Evolutionary conservation across 2,888 invertebrate genomes (phyloP).

Genomic region (Mesorhabditis spiculigera): DNA sequence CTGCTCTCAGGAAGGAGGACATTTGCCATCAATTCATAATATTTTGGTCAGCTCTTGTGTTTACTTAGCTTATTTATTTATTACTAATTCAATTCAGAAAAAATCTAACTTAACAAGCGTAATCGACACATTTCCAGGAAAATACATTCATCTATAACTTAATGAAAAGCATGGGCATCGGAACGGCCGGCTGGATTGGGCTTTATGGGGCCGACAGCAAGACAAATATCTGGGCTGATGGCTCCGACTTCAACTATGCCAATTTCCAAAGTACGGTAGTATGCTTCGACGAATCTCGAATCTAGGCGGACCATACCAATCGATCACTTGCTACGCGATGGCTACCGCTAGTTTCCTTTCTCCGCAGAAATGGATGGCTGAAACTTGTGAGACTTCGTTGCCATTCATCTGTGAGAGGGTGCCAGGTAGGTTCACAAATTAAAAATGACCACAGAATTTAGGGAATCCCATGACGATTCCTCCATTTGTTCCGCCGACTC

Average conservation of each 20-base stretch:
- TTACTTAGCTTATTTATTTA: too few species aligned
- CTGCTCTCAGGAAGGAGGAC: conserved; percentile 2
- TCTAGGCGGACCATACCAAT: neutral
- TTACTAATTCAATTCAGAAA: too few species aligned
- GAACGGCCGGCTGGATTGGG: neutral
- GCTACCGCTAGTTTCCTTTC: neutral
- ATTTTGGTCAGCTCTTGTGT: neutral
- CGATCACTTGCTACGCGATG: neutral
- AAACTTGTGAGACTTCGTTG: neutral
- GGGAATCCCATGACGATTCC: neutral
- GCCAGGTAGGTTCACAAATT: neutral
- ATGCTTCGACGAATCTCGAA: neutral
- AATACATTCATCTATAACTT: neutral
- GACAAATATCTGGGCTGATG: neutral
- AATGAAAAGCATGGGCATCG: neutral
- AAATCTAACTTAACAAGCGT: neutral
- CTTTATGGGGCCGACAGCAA: neutral
- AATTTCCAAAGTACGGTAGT: neutral
- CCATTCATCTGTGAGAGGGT: neutral
- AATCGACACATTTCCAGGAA: neutral
- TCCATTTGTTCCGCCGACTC: conserved; percentile 2
- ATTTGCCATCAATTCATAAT: neutral
- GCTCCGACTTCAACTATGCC: neutral
- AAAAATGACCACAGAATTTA: neutral
- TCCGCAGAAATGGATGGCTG: neutral